Evolutionary conservation across 2,888 invertebrate species (phyloP), one percentile per base, ranked within the genome.

Genomic region (Andrena minutula): DNA sequence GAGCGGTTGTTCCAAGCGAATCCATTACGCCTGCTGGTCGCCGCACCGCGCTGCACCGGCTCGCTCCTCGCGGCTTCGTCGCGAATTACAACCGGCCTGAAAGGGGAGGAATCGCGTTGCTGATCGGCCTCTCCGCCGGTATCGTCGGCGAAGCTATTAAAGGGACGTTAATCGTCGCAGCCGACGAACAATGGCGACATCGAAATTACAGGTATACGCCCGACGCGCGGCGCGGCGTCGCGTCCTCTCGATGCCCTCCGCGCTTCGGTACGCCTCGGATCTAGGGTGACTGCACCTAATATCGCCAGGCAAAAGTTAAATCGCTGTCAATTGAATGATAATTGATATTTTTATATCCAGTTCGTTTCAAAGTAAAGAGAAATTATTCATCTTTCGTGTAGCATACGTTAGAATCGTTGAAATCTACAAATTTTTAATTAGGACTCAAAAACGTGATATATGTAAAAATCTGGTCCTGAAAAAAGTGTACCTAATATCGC

Each of bases 121-220:
- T 71, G 85, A 86, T 86, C 86, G 87, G 75, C 49, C 77, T 76
- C 76, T 69, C 64, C 61, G 69, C 79, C 77, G 65, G 80, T 79
- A 82, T 86, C 86, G 88, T 88, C 88, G 88, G 86, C 88, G 74
- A 75, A 58, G 79, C 81, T 88, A 88, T 88, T 88, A 88, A 86
- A 88, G 88, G 88, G 88, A 88, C 88, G 88, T 88, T 88, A 86
- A 88, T 88, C 88, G 88, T 86, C 88, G 88, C 85, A 71, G 69
- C 78, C 83, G 80, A 69, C 87, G 88, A 88, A 88, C 88, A 88
- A 88, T 88, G 85, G 88, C 88, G 88, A 88, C 88, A 88, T 88
- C 88, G 88, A 88, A 88, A 88, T 88, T 88, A 86, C 88, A 88
- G 88, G 88, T 88, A 88, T 86, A 88, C 84, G 79, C 78, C 61